Evolutionary conservation across 2,113 vertebrate species (phyloP).

Genomic region (Leucoraja erinaceus): DNA sequence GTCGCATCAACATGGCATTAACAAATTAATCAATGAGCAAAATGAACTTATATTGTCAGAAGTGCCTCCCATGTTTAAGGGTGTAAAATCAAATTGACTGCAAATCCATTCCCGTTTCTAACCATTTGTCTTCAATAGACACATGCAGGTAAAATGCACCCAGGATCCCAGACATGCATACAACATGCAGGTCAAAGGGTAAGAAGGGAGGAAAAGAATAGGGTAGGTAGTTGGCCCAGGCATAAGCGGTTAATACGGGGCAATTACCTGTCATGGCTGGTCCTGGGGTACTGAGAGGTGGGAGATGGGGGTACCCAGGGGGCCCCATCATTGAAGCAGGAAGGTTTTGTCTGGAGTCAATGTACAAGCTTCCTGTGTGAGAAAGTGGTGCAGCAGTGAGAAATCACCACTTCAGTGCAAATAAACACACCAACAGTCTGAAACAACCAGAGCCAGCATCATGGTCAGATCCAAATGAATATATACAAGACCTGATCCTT

Average conservation of each 20-base stretch:
- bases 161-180: slow-evolving; percentile 35
- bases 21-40: neutral
- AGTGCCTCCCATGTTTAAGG: neutral
- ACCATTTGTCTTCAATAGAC: neutral
- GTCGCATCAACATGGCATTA: neutral
- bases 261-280: slow-evolving; percentile 64
- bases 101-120: neutral
- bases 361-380: slow-evolving; percentile 70
- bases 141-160: slow-evolving; percentile 28
- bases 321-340: slow-evolving; percentile 72
- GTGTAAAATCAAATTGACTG: neutral
- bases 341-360: slow-evolving; percentile 75
- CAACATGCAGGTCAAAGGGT: slow-evolving; percentile 34
- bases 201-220: slow-evolving; percentile 1
- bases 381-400: slow-evolving; percentile 42
- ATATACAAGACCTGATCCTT: neutral
- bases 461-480: slow-evolving; percentile 30
- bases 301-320: slow-evolving; percentile 70
- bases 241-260: slow-evolving; percentile 10
- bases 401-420: slow-evolving; percentile 36
- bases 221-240: neutral
- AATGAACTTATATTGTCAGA: neutral
- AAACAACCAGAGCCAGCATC: slow-evolving; percentile 23
- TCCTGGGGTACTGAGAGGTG: slow-evolving; percentile 65
- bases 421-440: neutral